Evolutionary conservation across 2,888 invertebrate species (phyloP).

Genomic region (Mermis nigrescens): DNA sequence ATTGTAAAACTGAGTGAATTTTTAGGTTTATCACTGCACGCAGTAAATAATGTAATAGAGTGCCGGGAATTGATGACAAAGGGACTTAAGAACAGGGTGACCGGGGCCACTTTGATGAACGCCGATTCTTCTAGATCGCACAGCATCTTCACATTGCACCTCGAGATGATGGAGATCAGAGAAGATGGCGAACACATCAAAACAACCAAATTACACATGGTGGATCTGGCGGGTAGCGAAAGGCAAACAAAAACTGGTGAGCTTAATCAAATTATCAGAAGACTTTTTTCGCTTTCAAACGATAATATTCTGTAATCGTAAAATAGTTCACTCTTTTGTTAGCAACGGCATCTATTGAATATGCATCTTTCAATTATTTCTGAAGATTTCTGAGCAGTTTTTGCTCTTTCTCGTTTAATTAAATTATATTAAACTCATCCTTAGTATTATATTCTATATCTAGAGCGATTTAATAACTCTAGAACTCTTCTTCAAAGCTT

Average conservation of each 20-base stretch:
- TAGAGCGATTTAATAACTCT: no score
- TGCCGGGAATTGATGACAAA: constrained; percentile 53
- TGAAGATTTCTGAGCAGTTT: no score
- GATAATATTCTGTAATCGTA: no score
- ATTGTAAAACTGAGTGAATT: background rate
- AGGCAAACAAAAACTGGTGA: constrained; percentile 53
- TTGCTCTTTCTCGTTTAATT: no score
- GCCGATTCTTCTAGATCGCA: constrained; percentile 59
- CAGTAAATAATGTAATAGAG: constrained; percentile 56
- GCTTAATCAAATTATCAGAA: no score
- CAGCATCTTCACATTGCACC: constrained; percentile 62
- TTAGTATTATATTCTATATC: no score
- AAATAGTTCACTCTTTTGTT: no score
- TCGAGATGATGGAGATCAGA: constrained; percentile 52
- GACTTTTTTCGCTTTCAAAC: no score
- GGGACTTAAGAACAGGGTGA: constrained; percentile 59
- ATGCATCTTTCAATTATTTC: no score
- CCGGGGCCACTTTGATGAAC: constrained; percentile 72
- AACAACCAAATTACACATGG: constrained; percentile 59
- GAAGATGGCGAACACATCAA: constrained; percentile 41
- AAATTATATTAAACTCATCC: no score
- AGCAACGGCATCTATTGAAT: no score
- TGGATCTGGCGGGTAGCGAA: constrained; percentile 72
- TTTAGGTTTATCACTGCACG: constrained; percentile 48
- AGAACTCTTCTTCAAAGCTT: no score